Evolutionary conservation across 2,113 vertebrate genomes (phyloP).

Genomic region (Ahaetulla prasina): DNA sequence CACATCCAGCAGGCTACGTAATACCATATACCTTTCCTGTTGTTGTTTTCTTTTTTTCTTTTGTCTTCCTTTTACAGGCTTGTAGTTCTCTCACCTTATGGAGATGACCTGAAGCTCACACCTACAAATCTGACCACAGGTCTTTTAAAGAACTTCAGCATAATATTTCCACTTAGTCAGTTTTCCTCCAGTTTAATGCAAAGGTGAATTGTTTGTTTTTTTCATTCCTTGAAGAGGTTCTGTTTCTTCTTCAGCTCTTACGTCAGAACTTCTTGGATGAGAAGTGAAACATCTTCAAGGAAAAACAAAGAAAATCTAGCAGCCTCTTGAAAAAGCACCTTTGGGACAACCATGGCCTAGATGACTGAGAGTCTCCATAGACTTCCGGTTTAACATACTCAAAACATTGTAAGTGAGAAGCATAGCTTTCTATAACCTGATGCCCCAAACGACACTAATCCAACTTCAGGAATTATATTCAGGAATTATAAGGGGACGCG

Average conservation of each 20-base stretch:
- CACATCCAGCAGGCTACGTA: constrained; percentile 22
- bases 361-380: neutral
- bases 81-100: constrained; percentile 50
- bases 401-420: constrained; percentile 30
- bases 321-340: neutral
- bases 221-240: neutral
- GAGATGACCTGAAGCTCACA: constrained; percentile 42
- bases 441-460: neutral
- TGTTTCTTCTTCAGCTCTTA: neutral
- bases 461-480: neutral
- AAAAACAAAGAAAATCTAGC: neutral
- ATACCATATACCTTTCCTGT: constrained; percentile 49
- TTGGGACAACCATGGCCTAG: neutral
- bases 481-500: too few relatives aligned
- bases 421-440: neutral
- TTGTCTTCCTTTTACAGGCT: constrained; percentile 49
- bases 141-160: constrained; percentile 51
- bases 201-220: neutral
- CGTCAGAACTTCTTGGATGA: neutral
- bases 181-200: constrained; percentile 68
- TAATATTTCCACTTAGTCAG: constrained; percentile 57
- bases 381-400: constrained; percentile 69
- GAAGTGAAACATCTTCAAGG: neutral
- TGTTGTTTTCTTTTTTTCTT: neutral
- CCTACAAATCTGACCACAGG: constrained; percentile 31